These are phyloP conservation scores for Tarsius wallacei DNA, from an alignment of 2,797 vertebrate genomes.

Conservation along the genomic window DNA sequence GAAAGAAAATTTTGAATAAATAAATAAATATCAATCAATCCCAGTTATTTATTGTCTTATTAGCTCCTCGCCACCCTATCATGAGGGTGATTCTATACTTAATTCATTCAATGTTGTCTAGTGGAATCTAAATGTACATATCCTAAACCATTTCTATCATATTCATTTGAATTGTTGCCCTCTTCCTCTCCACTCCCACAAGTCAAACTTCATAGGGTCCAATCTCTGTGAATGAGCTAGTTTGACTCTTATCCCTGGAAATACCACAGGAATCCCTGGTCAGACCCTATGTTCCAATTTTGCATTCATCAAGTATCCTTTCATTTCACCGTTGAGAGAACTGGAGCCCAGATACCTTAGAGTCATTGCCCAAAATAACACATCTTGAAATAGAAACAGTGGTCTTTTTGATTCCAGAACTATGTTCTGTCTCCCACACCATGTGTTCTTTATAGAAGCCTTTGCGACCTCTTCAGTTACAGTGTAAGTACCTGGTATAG, in stretches of 20 bases:
- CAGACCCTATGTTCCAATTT: not conserved
- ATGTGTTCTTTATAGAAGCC: not conserved
- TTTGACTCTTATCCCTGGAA: slow-evolving; percentile 25
- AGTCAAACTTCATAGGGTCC: not conserved
- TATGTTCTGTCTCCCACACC: not conserved
- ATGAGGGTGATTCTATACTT: not conserved
- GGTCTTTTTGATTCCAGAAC: not conserved
- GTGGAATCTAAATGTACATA: not conserved
- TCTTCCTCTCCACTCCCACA: no score
- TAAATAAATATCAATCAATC: no score
- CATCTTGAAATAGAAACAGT: not conserved
- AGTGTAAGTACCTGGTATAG: not conserved
- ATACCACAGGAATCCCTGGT: slow-evolving; percentile 21
- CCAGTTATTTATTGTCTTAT: not conserved
- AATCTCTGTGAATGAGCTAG: not conserved
- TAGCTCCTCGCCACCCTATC: not conserved
- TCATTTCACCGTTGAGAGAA: slow-evolving; percentile 6
- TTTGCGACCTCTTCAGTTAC: not conserved
- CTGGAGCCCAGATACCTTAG: not conserved
- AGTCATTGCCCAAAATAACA: slow-evolving; percentile 1
- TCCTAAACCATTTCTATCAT: not conserved
- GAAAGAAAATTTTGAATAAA: no score
- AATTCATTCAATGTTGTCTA: not conserved
- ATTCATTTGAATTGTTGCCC: not conserved
- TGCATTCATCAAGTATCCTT: slow-evolving; percentile 47